Percentiles rank a stretch among this genome's conserved stretches.
These are phyloP conservation scores for Drosophila meridiana DNA, from an alignment of 2,888 invertebrate genomes.

Conservation along the genomic window DNA sequence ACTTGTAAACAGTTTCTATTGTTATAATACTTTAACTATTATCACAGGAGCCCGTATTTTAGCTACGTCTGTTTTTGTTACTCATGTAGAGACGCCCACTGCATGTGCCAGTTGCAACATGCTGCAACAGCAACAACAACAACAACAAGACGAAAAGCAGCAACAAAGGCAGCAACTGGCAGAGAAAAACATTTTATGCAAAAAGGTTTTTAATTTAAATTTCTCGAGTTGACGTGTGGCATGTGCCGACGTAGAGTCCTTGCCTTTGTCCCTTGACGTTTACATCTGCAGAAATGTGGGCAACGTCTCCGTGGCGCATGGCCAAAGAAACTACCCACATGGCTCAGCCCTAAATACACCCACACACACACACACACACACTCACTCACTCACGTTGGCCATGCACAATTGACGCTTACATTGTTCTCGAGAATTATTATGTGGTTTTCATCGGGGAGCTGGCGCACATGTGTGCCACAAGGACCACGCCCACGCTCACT, in stretches of 20 bases:
- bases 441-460: constrained; percentile 79
- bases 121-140: constrained; percentile 44
- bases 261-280: constrained; percentile 61
- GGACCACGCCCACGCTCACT: constrained; percentile 30
- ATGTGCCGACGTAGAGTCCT: constrained; percentile 64
- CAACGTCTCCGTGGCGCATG: constrained; percentile 57
- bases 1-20: constrained; percentile 30
- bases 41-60: constrained; percentile 31
- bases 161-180: constrained; percentile 32
- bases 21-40: constrained; percentile 9
- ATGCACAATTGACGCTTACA: constrained; percentile 78
- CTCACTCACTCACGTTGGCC: constrained; percentile 48
- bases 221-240: constrained; percentile 75
- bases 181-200: constrained; percentile 57
- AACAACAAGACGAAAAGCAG: constrained; percentile 40
- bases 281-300: constrained; percentile 69
- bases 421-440: constrained; percentile 82
- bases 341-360: constrained; percentile 23
- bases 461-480: constrained; percentile 46
- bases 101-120: constrained; percentile 40
- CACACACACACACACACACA: constrained; percentile 21
- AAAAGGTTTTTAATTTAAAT: constrained; percentile 81
- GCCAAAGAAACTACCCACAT: constrained; percentile 68
- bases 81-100: constrained; percentile 24
- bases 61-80: constrained; percentile 22